Evolutionary conservation across 2,888 invertebrate species (phyloP).

Genomic region (Orthonychiurus folsomi): DNA sequence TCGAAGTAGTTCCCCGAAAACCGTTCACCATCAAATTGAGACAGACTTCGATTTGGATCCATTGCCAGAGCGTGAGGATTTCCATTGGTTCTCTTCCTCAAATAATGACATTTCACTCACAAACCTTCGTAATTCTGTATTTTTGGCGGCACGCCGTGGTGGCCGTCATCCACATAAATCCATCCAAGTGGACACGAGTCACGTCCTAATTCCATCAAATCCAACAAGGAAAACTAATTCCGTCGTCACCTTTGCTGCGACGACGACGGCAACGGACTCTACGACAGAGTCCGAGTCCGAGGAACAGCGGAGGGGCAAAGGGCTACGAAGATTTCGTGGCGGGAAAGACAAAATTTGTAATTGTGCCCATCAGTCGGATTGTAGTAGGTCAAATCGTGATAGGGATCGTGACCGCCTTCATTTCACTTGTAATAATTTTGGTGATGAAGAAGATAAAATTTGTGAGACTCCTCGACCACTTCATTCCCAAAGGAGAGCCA

Average conservation of each 20-base stretch:
- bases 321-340: no score
- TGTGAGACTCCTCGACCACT: neutral
- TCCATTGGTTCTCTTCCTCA: slow-evolving; percentile 19
- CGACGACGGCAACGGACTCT: neutral
- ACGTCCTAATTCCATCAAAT: neutral
- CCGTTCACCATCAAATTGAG: slow-evolving; percentile 15
- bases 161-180: neutral
- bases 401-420: neutral
- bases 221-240: neutral
- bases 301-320: neutral
- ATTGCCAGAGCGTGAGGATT: slow-evolving; percentile 26
- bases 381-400: neutral
- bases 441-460: neutral
- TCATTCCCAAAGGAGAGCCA: slow-evolving; percentile 11
- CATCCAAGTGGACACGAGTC: neutral
- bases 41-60: slow-evolving; percentile 32
- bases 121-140: neutral
- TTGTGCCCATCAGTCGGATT: neutral
- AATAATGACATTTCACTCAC: slow-evolving; percentile 21
- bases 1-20: neutral
- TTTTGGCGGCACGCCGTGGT: neutral
- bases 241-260: neutral
- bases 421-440: neutral
- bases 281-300: neutral
- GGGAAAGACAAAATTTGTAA: neutral